phyloP scores from a whole-genome alignment of 2,888 invertebrate species.

The Hemithea aestivaria region DNA sequence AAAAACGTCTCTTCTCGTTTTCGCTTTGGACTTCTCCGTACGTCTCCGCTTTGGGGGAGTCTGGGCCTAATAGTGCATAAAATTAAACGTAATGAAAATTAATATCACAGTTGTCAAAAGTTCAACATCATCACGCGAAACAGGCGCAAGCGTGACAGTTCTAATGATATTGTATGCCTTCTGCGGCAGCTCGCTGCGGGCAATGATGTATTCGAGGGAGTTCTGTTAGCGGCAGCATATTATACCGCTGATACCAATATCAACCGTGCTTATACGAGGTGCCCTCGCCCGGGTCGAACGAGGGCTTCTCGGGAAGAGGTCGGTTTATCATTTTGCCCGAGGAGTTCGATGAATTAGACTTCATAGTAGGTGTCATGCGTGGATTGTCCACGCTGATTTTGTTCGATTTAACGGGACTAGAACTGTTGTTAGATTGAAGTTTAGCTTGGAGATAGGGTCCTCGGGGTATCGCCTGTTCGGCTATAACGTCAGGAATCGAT shows the following conservation, averaged over 20 bases:
- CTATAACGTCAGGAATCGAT: constrained; percentile 67
- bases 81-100: constrained; percentile 48
- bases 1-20: no score
- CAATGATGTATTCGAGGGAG: constrained; percentile 12
- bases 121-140: not conserved
- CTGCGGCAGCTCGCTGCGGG: constrained; percentile 13
- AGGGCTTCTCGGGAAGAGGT: constrained; percentile 84
- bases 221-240: no score
- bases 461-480: constrained; percentile 61
- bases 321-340: constrained; percentile 81
- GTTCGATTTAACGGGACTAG: constrained; percentile 36
- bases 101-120: constrained; percentile 64
- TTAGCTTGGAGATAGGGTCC: constrained; percentile 81
- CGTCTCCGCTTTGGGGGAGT: no score
- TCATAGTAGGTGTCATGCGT: constrained; percentile 44
- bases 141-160: no score
- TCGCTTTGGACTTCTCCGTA: no score
- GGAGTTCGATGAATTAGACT: constrained; percentile 58
- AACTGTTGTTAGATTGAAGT: constrained; percentile 53
- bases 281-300: constrained; percentile 58
- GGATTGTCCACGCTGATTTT: constrained; percentile 38
- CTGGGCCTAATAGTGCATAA: constrained; percentile 52
- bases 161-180: not conserved
- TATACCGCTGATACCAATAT: constrained; percentile 27
- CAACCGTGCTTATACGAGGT: constrained; percentile 56